Evolutionary conservation across 2,113 vertebrate genomes (phyloP).

Genomic region (Edolisoma coerulescens): DNA sequence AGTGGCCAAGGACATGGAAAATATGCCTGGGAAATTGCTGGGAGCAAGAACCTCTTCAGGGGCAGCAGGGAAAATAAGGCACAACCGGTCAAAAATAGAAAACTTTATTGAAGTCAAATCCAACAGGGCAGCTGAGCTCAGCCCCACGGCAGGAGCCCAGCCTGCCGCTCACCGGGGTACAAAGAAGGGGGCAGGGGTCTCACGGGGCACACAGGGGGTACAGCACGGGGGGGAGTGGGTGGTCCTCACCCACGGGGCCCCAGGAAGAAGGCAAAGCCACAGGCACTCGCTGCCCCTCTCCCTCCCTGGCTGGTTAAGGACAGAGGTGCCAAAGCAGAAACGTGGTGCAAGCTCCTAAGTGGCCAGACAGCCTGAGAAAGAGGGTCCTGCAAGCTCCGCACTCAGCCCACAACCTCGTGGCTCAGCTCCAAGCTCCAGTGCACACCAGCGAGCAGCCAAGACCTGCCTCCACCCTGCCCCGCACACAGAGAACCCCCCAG

Average conservation of each 20-base stretch:
- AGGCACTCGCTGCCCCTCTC: background rate
- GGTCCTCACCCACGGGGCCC: background rate
- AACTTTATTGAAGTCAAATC: constrained; percentile 75
- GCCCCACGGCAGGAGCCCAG: constrained; percentile 29
- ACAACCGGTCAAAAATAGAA: constrained; percentile 74
- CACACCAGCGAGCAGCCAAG: constrained; percentile 32
- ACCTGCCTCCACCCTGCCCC: background rate
- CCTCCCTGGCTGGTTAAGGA: constrained; percentile 12
- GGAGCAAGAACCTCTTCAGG: constrained; percentile 5
- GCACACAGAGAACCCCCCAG: background rate
- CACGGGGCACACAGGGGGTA: background rate
- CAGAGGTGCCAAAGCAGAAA: constrained; percentile 55
- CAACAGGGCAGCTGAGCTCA: constrained; percentile 42
- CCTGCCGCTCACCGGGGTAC: constrained; percentile 5
- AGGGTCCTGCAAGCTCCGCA: background rate
- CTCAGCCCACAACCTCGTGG: background rate
- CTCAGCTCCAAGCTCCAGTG: constrained; percentile 23
- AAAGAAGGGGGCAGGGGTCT: background rate
- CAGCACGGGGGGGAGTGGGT: background rate
- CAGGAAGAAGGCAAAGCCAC: background rate
- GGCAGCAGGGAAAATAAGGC: constrained; percentile 72
- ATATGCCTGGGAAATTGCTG: background rate
- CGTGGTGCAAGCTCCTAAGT: background rate
- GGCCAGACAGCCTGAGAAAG: background rate
- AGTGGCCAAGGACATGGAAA: background rate